These are phyloP conservation scores for Budorcas taxicolor DNA, from an alignment of 2,113 vertebrate species.

Conservation along the genomic window DNA sequence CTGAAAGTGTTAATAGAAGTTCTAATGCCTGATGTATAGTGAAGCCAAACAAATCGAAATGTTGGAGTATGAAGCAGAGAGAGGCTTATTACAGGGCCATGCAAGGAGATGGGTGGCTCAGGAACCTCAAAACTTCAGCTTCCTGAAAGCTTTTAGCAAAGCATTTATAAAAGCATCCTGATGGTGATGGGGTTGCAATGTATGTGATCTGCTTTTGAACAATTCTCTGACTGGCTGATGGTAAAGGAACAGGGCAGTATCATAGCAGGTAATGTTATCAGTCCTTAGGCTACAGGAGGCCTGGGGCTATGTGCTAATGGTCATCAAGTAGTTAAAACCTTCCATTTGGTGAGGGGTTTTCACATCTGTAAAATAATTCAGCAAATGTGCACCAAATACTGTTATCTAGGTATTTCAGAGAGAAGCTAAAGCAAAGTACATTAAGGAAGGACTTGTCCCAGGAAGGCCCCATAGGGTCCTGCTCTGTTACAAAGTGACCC, in stretches of 20 bases:
- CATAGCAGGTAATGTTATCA: neutral
- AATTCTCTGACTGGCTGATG: neutral
- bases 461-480: neutral
- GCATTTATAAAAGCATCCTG: neutral
- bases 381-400: neutral
- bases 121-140: neutral
- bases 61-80: neutral
- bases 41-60: neutral
- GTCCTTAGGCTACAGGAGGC: neutral
- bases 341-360: neutral
- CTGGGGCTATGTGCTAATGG: neutral
- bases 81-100: neutral
- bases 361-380: neutral
- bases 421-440: neutral
- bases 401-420: neutral
- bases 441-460: neutral
- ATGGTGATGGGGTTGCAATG: neutral
- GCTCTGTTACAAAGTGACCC: neutral
- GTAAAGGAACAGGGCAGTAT: neutral
- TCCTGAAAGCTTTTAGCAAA: neutral
- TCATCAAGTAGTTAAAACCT: neutral
- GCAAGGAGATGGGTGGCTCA: neutral
- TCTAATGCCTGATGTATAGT: neutral
- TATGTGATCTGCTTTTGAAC: neutral
- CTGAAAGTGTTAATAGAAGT: neutral